Conservation (phyloP, 2,888 invertebrate species). For the Caenorhabditis angaria region DNA sequence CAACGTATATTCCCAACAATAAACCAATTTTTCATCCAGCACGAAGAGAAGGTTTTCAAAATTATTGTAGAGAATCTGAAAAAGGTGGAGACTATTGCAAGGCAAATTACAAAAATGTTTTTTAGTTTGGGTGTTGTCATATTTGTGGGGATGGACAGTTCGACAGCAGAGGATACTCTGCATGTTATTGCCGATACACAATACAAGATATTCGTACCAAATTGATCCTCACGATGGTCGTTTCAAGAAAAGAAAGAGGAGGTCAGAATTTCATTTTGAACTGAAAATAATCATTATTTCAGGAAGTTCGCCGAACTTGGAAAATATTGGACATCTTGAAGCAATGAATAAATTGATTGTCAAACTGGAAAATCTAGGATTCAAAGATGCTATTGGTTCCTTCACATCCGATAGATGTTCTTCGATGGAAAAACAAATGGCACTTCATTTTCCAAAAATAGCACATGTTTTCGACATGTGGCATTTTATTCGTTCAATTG, state of each 20-base stretch:
- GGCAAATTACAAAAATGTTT: too few relatives aligned
- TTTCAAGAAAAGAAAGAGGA: background rate
- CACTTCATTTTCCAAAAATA: background rate
- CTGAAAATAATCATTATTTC: background rate
- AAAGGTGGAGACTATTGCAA: too few relatives aligned
- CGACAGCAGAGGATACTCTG: constrained; percentile 10
- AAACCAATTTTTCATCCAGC: too few relatives aligned
- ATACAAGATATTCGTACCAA: constrained; percentile 1
- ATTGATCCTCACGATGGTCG: background rate
- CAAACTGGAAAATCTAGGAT: background rate
- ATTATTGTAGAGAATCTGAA: too few relatives aligned
- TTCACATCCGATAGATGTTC: background rate
- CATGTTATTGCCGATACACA: constrained; percentile 1
- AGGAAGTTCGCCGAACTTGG: background rate
- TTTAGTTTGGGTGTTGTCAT: too few relatives aligned
- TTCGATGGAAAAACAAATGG: background rate
- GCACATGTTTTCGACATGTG: background rate
- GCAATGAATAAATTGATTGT: background rate
- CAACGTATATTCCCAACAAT: too few relatives aligned
- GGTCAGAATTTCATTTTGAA: too few relatives aligned
- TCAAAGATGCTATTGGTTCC: background rate
- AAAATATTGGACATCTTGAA: background rate
- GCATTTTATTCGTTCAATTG: background rate
- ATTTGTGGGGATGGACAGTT: constrained; percentile 3
- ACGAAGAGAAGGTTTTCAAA: too few relatives aligned